These are phyloP conservation scores for Cryptocephalus moraei DNA, from an alignment of 2,888 invertebrate genomes.

Conservation along the genomic window DNA sequence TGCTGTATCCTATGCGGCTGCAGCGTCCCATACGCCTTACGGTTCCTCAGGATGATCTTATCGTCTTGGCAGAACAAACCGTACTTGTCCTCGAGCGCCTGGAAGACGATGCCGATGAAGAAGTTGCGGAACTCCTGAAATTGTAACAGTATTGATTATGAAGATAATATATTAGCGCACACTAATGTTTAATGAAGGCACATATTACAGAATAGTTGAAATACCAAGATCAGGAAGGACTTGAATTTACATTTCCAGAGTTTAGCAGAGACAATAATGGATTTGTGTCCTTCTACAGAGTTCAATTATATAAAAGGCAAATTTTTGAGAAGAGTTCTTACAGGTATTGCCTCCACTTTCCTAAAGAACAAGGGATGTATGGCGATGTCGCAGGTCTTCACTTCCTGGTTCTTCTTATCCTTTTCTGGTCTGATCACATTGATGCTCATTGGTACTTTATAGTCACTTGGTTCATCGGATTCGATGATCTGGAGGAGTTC, in stretches of 20 bases:
- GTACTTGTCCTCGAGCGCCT: slow-evolving; percentile 71
- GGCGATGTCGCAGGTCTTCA: slow-evolving; percentile 74
- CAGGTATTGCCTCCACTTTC: slow-evolving; percentile 55
- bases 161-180: too few relatives aligned
- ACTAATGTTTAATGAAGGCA: too few relatives aligned
- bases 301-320: too few relatives aligned
- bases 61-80: slow-evolving; percentile 57
- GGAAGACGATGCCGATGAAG: slow-evolving; percentile 67
- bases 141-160: too few relatives aligned
- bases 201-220: too few relatives aligned
- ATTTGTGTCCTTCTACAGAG: too few relatives aligned
- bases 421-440: slow-evolving; percentile 67
- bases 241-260: too few relatives aligned
- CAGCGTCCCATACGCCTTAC: slow-evolving; percentile 62
- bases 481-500: slow-evolving; percentile 59
- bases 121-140: slow-evolving; percentile 62
- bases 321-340: too few relatives aligned
- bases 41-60: slow-evolving; percentile 59
- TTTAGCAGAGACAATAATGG: too few relatives aligned
- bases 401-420: slow-evolving; percentile 64
- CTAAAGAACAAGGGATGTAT: slow-evolving; percentile 67
- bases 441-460: slow-evolving; percentile 82
- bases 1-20: slow-evolving; percentile 67
- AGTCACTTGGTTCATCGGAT: slow-evolving; percentile 58
- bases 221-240: too few relatives aligned